Conservation (phyloP, 2,888 invertebrate species). For the Neuroscelio doddi region DNA sequence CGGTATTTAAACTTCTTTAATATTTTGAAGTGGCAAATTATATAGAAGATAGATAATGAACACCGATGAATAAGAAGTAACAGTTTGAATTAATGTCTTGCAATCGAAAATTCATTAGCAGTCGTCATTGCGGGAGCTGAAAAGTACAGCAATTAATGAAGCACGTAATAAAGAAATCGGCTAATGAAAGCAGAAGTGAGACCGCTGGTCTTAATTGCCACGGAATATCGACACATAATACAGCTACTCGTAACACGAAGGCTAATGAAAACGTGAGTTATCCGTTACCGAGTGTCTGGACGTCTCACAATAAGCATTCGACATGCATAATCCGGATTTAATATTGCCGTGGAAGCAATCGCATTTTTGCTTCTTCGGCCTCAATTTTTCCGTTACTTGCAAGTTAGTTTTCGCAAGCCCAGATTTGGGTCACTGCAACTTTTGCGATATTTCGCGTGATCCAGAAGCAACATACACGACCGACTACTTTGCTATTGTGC, state of each 20-base stretch:
- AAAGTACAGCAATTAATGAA: too few relatives aligned
- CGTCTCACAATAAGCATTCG: not conserved
- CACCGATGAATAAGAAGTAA: too few relatives aligned
- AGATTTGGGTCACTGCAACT: conserved; percentile 46
- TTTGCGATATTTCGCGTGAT: conserved; percentile 42
- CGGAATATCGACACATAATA: not conserved
- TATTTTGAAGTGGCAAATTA: too few relatives aligned
- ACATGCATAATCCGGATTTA: conserved; percentile 16
- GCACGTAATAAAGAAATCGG: too few relatives aligned
- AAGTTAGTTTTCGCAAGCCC: conserved; percentile 10
- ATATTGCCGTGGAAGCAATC: conserved; percentile 10
- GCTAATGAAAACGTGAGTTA: conserved; percentile 6
- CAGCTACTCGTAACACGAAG: not conserved
- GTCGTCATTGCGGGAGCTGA: too few relatives aligned
- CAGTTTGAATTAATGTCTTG: too few relatives aligned
- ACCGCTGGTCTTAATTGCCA: not conserved
- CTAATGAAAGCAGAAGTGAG: not conserved
- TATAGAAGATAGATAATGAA: too few relatives aligned
- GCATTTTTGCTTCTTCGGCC: conserved; percentile 6
- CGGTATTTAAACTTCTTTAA: too few relatives aligned
- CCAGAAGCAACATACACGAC: conserved; percentile 38
- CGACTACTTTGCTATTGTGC: conserved; percentile 43
- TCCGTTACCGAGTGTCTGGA: not conserved
- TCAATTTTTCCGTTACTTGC: not conserved
- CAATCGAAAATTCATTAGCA: too few relatives aligned